Evolutionary conservation across 2,113 vertebrate genomes (phyloP).

Genomic region (Dermatemys mawii): DNA sequence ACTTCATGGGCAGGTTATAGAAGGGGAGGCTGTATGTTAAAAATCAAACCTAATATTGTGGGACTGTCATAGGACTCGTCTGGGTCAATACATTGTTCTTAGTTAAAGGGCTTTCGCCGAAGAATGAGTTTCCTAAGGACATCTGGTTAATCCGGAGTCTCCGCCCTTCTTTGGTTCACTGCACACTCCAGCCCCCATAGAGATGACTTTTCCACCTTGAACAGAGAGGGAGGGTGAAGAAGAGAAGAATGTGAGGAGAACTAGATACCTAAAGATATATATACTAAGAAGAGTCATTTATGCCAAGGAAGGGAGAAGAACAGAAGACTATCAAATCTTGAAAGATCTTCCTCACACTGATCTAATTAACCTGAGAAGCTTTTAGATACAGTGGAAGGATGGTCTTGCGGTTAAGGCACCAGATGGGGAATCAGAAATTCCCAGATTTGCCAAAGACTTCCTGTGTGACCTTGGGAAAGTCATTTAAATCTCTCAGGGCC

Average conservation of each 20-base stretch:
- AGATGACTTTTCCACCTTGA: background rate
- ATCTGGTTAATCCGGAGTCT: background rate
- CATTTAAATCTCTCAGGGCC: background rate
- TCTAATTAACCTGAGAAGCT: background rate
- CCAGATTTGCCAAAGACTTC: background rate
- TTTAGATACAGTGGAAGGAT: background rate
- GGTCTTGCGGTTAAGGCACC: background rate
- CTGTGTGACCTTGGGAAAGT: background rate
- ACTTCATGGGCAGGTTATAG: background rate
- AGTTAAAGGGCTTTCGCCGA: background rate
- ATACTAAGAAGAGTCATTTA: background rate
- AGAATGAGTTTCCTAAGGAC: background rate
- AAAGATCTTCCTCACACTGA: background rate
- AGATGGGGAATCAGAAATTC: background rate
- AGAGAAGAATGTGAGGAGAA: background rate
- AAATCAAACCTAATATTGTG: background rate
- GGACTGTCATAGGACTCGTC: background rate
- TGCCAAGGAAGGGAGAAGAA: background rate
- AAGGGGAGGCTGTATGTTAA: background rate
- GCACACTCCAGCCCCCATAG: too few relatives aligned
- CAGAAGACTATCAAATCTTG: background rate
- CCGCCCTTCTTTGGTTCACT: background rate
- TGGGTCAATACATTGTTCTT: background rate
- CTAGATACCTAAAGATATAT: background rate
- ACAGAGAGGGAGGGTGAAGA: too few relatives aligned